A percentile compares a stretch with the other conserved stretches of the same genome.
Conservation (phyloP, 2,888 invertebrate species). For the Drosophila helvetica region DNA sequence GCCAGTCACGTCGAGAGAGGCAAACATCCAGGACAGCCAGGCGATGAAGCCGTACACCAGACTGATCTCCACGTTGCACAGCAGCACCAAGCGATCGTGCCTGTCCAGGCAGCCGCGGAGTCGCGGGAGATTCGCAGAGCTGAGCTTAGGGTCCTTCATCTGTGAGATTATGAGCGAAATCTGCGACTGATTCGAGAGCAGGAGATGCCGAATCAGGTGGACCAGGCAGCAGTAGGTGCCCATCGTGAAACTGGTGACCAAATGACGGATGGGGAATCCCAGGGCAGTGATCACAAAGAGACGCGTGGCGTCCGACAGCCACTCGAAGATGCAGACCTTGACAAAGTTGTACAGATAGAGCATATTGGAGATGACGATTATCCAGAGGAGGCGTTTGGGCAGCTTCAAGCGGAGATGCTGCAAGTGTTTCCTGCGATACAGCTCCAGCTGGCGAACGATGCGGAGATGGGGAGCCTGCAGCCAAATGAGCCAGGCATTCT, state of each 20-base stretch:
- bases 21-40: conserved; percentile 54
- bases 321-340: conserved; percentile 28
- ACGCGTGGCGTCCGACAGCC: conserved; percentile 36
- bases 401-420: conserved; percentile 17
- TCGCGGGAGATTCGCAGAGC: conserved; percentile 24
- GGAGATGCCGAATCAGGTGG: conserved; percentile 45
- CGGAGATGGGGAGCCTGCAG: conserved; percentile 56
- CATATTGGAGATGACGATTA: conserved; percentile 41
- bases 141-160: conserved; percentile 35
- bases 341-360: conserved; percentile 54
- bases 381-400: conserved; percentile 49
- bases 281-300: conserved; percentile 51
- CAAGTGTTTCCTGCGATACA: conserved; percentile 47
- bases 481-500: conserved; percentile 66
- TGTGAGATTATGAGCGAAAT: conserved; percentile 38
- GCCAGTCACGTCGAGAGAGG: conserved; percentile 59
- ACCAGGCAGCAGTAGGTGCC: conserved; percentile 63
- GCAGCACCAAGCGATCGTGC: conserved; percentile 61
- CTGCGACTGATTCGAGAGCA: conserved; percentile 49
- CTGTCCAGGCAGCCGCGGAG: conserved; percentile 59
- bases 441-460: conserved; percentile 57
- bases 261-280: conserved; percentile 54
- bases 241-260: conserved; percentile 55
- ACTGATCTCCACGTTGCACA: conserved; percentile 68
- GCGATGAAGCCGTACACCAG: conserved; percentile 68